Conservation (phyloP, 2,113 vertebrate species). For the Nothobranchius furzeri region DNA sequence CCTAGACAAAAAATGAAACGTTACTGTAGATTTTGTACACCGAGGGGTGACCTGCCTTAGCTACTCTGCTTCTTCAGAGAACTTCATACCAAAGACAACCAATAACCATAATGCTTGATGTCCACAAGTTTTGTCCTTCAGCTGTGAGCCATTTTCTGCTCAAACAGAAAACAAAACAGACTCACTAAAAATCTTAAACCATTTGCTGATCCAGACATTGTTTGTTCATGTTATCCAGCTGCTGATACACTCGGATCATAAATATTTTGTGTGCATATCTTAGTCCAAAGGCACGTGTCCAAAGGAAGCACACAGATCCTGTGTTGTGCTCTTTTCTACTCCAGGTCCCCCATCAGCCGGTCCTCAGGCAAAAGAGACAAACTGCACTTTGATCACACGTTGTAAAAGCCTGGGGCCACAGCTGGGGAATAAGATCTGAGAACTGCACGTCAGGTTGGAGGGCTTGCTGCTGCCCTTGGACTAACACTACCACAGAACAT, state of each 20-base stretch:
- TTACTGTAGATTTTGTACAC: too few relatives aligned
- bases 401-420: conserved; percentile 63
- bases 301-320: conserved; percentile 36
- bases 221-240: neutral
- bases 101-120: too few relatives aligned
- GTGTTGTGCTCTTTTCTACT: conserved; percentile 56
- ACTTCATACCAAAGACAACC: too few relatives aligned
- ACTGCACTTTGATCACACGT: conserved; percentile 77
- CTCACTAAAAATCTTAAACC: too few relatives aligned
- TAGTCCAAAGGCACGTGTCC: neutral
- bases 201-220: neutral
- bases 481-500: conserved; percentile 64
- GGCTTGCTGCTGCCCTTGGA: conserved; percentile 44
- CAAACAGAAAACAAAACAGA: too few relatives aligned
- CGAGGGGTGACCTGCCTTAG: too few relatives aligned
- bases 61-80: too few relatives aligned
- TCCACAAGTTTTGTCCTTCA: too few relatives aligned
- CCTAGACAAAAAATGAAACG: too few relatives aligned
- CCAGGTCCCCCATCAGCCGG: conserved; percentile 59
- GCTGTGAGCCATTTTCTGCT: too few relatives aligned
- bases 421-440: conserved; percentile 35
- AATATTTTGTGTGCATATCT: neutral
- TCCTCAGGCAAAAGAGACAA: conserved; percentile 49
- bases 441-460: conserved; percentile 31
- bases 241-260: conserved; percentile 1